Conservation (phyloP, 2,888 invertebrate genomes). For the Drosophila anomelani region DNA sequence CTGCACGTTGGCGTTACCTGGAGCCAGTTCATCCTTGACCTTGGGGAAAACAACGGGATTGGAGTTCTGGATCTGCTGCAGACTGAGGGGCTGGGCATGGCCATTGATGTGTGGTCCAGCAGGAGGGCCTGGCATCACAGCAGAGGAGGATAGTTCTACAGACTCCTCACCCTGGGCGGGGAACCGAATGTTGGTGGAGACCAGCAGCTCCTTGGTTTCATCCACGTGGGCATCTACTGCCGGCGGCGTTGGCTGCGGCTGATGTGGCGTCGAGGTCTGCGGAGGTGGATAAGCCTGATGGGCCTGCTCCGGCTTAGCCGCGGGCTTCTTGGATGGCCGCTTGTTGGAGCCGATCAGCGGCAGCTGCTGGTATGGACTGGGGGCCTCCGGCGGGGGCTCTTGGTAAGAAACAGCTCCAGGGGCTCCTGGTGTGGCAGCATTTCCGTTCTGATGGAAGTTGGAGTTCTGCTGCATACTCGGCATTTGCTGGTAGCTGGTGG, state of each 20-base stretch:
- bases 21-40: conserved; percentile 56
- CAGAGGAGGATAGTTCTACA: conserved; percentile 58
- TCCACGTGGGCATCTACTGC: conserved; percentile 42
- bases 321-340: conserved; percentile 45
- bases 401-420: conserved; percentile 30
- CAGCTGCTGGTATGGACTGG: conserved; percentile 79
- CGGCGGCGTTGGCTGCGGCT: conserved; percentile 5
- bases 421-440: conserved; percentile 20
- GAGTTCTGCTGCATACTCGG: conserved; percentile 49
- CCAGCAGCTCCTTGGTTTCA: conserved; percentile 81
- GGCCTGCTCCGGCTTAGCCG: conserved; percentile 18
- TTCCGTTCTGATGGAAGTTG: conserved; percentile 69
- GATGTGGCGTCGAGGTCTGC: conserved; percentile 6
- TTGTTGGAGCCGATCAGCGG: conserved; percentile 70
- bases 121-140: conserved; percentile 64
- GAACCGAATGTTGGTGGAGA: conserved; percentile 84
- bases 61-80: conserved; percentile 79
- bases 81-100: conserved; percentile 82
- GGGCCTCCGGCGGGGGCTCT: conserved; percentile 74
- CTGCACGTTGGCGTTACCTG: conserved; percentile 59
- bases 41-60: conserved; percentile 83
- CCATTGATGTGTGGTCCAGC: conserved; percentile 81
- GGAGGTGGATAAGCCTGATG: conserved; percentile 7
- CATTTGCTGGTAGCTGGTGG: conserved; percentile 52
- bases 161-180: conserved; percentile 79